Evolutionary conservation across 2,797 vertebrate species (phyloP).

Genomic region (Tapera naevia): DNA sequence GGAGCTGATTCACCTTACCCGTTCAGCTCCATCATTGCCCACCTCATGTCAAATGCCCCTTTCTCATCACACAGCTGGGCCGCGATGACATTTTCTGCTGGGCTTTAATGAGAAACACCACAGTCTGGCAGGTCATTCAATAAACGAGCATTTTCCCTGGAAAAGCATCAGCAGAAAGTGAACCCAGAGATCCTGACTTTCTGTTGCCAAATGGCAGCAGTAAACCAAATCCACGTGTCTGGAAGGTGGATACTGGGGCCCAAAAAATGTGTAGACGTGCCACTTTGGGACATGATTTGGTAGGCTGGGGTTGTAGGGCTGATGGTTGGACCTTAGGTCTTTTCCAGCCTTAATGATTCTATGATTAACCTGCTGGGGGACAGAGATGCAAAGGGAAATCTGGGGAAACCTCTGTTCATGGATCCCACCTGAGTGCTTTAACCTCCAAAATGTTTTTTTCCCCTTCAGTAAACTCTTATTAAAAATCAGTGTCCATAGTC

Average conservation of each 20-base stretch:
- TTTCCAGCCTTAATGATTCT: too few species aligned
- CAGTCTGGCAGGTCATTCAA: neutral
- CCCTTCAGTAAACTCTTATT: neutral
- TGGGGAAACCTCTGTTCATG: neutral
- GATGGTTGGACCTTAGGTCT: too few species aligned
- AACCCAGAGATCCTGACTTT: neutral
- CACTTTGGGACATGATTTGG: too few species aligned
- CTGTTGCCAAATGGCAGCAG: rapidly evolving
- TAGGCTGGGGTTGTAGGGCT: too few species aligned
- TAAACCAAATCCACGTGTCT: neutral
- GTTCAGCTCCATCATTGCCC: too few species aligned
- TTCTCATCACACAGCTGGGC: too few species aligned
- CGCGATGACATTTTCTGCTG: too few species aligned
- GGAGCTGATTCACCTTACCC: too few species aligned
- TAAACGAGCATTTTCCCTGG: neutral
- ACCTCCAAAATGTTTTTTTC: neutral
- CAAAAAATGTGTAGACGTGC: too few species aligned
- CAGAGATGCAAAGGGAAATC: neutral
- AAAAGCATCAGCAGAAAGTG: neutral
- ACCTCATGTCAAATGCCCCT: too few species aligned
- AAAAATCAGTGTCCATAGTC: neutral
- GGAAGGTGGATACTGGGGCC: too few species aligned
- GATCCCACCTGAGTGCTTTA: neutral
- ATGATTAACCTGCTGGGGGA: neutral
- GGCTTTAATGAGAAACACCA: too few species aligned